Evolutionary conservation across 2,113 vertebrate species (phyloP).

Genomic region (Fregetta grallaria): DNA sequence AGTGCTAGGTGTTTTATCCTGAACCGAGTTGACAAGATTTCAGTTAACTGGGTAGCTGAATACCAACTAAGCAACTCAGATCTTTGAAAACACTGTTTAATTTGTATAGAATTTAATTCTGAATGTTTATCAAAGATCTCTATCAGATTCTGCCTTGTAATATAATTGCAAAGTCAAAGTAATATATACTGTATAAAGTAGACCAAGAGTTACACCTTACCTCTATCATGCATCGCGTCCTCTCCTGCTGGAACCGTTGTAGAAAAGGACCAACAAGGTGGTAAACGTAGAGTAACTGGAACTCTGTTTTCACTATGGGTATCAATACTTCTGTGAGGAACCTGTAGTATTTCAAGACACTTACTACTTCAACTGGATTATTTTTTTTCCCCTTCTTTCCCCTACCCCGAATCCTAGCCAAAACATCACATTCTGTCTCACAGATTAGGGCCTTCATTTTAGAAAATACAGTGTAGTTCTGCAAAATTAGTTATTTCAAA

Average conservation of each 20-base stretch:
- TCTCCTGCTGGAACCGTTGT: constrained; percentile 96
- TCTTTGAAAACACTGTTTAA: background rate
- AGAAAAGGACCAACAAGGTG: constrained; percentile 98
- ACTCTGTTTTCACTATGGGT: constrained; percentile 95
- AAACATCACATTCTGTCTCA: background rate
- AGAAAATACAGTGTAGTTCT: background rate
- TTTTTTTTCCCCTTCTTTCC: background rate
- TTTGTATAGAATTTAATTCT: background rate
- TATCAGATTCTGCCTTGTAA: background rate
- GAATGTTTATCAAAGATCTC: background rate
- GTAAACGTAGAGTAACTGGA: constrained; percentile 95
- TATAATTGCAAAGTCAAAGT: background rate
- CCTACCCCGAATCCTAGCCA: background rate
- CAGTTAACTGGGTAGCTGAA: background rate
- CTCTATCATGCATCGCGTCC: constrained; percentile 98
- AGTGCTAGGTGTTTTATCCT: background rate
- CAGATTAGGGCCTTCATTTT: background rate
- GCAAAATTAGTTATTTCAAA: background rate
- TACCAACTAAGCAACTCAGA: background rate
- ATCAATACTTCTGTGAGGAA: constrained; percentile 94
- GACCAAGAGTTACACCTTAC: constrained; percentile 60
- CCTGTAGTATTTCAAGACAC: constrained; percentile 67
- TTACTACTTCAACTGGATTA: background rate
- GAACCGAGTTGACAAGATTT: background rate
- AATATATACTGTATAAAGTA: background rate